Evolutionary conservation across 1,140 invertebrate genomes (phyloP).

Genomic region (Aphelenchoides avenae): DNA sequence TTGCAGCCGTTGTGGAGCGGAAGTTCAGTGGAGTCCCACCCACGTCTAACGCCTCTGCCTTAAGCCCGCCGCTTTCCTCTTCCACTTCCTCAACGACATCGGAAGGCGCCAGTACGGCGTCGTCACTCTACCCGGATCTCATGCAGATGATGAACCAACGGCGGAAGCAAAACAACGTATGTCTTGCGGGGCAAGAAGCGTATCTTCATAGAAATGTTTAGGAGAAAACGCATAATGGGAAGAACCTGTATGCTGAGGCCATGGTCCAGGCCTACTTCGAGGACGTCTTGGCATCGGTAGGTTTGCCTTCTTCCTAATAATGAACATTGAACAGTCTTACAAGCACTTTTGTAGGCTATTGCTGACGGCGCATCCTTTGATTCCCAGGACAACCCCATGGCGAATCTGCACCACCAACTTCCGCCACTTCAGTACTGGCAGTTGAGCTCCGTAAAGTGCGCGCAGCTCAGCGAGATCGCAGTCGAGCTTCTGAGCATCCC

Average conservation of each 20-base stretch:
- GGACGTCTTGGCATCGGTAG: conserved; percentile 33
- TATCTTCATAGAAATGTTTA: conserved; percentile 23
- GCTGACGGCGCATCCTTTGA: no score
- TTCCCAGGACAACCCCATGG: no score
- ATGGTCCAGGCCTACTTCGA: conserved; percentile 47
- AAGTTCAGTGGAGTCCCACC: no score
- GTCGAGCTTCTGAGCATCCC: conserved; percentile 41
- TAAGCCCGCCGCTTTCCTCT: no score
- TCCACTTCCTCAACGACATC: no score
- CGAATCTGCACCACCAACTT: no score
- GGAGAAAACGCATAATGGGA: conserved; percentile 22
- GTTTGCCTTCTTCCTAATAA: conserved; percentile 34
- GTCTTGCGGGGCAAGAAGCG: neutral
- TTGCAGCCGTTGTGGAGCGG: conserved; percentile 26
- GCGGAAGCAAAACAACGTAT: conserved; percentile 21
- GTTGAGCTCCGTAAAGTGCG: conserved; percentile 16
- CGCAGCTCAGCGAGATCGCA: conserved; percentile 42
- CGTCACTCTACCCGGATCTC: conserved; percentile 30
- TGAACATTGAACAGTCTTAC: no score
- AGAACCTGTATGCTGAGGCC: conserved; percentile 36
- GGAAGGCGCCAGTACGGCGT: conserved; percentile 5
- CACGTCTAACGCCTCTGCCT: conserved; percentile 12
- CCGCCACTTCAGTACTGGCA: conserved; percentile 43
- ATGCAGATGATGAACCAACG: conserved; percentile 31
- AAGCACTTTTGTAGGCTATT: no score